Conservation (phyloP, 2,888 invertebrate genomes). For the Zygothrica quintamaculata region DNA sequence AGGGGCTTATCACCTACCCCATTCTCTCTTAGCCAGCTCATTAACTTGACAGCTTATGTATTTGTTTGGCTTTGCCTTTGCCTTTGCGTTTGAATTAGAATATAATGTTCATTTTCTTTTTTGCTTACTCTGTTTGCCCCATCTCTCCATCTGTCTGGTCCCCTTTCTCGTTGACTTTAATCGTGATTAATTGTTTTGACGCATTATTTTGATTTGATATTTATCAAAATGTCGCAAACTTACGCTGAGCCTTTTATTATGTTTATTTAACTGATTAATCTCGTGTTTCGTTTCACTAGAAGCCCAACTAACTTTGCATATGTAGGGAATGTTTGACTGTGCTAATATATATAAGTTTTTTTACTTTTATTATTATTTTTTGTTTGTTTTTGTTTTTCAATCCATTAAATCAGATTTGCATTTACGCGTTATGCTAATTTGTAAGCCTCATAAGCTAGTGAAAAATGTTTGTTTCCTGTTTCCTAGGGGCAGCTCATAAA, state of each 20-base stretch:
- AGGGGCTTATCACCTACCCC: conserved; percentile 25
- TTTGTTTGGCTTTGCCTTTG: too few species aligned
- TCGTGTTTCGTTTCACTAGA: conserved; percentile 20
- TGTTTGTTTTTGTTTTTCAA: too few species aligned
- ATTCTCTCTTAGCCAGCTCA: conserved; percentile 27
- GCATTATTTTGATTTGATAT: conserved; percentile 80
- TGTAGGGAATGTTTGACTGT: conserved; percentile 10
- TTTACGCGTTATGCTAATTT: conserved; percentile 60
- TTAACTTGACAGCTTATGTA: conserved; percentile 55
- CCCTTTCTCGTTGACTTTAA: conserved; percentile 42
- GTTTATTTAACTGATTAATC: conserved; percentile 75
- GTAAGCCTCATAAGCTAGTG: conserved; percentile 44
- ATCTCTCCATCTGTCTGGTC: not conserved
- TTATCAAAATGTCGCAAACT: conserved; percentile 79
- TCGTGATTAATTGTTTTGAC: conserved; percentile 78
- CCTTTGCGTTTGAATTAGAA: too few species aligned
- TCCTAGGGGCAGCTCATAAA: conserved; percentile 6
- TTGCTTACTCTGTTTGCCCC: conserved; percentile 19
- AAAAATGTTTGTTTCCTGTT: conserved; percentile 61
- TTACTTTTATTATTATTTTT: conserved; percentile 31
- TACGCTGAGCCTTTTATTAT: conserved; percentile 73
- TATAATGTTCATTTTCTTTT: conserved; percentile 27
- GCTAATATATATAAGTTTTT: conserved; percentile 26
- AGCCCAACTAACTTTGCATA: conserved; percentile 2
- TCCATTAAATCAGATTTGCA: conserved; percentile 44